A percentile compares a stretch with the other conserved stretches of the same genome.
Evolutionary conservation across 1,140 invertebrate genomes (phyloP).

Genomic region (Papilio machaon): DNA sequence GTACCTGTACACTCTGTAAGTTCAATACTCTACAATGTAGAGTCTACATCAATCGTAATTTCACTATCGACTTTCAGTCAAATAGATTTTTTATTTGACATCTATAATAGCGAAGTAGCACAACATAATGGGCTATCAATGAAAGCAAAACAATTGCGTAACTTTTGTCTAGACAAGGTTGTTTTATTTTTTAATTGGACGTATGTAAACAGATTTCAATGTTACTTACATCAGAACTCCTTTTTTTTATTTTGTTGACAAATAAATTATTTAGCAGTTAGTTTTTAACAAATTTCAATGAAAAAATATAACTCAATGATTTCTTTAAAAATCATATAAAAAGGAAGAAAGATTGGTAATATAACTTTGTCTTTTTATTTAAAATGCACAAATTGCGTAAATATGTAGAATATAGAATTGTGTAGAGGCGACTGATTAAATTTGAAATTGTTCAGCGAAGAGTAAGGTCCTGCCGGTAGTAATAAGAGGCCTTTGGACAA

Average conservation of each 20-base stretch:
- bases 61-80: conserved; percentile 39
- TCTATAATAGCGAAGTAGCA: conserved; percentile 14
- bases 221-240: not conserved
- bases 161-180: conserved; percentile 28
- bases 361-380: not conserved
- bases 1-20: not conserved
- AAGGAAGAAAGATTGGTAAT: not conserved
- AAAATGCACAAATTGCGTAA: not conserved
- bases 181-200: conserved; percentile 11
- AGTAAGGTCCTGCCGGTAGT: conserved; percentile 32
- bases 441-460: conserved; percentile 34
- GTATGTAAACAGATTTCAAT: not conserved
- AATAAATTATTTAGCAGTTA: too few relatives aligned
- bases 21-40: not conserved
- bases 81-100: conserved; percentile 40
- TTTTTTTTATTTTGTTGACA: not conserved
- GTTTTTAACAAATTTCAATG: too few relatives aligned
- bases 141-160: conserved; percentile 6
- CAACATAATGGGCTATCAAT: conserved; percentile 39
- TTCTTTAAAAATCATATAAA: too few relatives aligned
- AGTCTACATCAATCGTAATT: conserved; percentile 3
- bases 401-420: not conserved
- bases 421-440: conserved; percentile 12
- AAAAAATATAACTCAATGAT: too few relatives aligned
- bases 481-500: conserved; percentile 13